Evolutionary conservation across 2,888 invertebrate species (phyloP), one percentile per base, ranked within the genome.

Genomic region (Pristionchus mayeri): DNA sequence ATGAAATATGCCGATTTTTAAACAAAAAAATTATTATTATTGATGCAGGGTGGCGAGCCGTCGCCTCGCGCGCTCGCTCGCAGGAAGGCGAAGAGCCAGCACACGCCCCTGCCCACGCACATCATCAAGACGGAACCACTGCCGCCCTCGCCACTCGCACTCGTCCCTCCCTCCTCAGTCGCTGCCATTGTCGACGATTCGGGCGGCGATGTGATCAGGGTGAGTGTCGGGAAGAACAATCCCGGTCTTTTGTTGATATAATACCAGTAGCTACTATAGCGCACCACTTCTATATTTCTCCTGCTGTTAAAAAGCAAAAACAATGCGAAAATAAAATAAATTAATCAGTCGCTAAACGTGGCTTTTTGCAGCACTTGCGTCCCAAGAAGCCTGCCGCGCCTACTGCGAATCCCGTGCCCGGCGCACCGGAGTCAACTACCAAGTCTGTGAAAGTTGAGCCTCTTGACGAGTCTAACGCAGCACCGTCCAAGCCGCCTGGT

Each of bases 41-140:
- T n/a, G n/a, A n/a, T 44, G 4, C 40, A 71, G 71, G 71, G 71
- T 24, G 71, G 40, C n/a, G 37, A 37, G 9, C 71, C 71, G 3
- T 71, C 71, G 9, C 71, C 71, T n/a, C 71, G 71, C 16, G 71
- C 71, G 37, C 40, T 44, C 40, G 37, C 71, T 71, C 71, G 71
- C 18, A 9, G 40, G 40, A 44, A 37, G n/a, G 71, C 71, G n/a
- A 37, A 24, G 40, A 13, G n/a, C 7, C 40, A 40, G 9, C 21
- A 21, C n/a, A 37, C 40, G 37, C 71, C 71, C 40, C 21, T 71
- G 37, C 71, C 71, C 40, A 44, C n/a, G 2, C 37, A 24, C 24
- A 37, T 44, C 71, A 71, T 71, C 71, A 71, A 71, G 44, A 71
- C 37, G 34, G 71, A 71, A n/a, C 71, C 71, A 0, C 24, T 71